These are phyloP conservation scores for Hippocampus zosterae DNA, from an alignment of 2,113 vertebrate species.

Conservation along the genomic window DNA sequence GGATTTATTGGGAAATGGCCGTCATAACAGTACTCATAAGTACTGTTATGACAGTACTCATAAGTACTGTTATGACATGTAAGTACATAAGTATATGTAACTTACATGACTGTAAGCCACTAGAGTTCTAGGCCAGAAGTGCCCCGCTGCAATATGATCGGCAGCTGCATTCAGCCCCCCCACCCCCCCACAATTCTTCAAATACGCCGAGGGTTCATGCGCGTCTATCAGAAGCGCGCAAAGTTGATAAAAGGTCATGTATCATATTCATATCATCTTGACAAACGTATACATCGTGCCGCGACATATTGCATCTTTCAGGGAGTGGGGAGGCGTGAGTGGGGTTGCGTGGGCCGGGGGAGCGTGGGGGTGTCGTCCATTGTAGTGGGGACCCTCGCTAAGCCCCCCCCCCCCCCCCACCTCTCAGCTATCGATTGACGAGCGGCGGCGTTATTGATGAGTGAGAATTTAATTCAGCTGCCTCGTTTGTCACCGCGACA, in stretches of 20 bases:
- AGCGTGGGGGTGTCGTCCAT: slow-evolving; percentile 57
- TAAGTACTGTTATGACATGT: no score
- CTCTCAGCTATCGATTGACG: slow-evolving; percentile 67
- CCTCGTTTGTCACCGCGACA: slow-evolving; percentile 77
- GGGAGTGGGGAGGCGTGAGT: slow-evolving; percentile 26
- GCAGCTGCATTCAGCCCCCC: no score
- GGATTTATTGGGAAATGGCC: no score
- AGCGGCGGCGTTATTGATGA: slow-evolving; percentile 73
- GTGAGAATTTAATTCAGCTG: slow-evolving; percentile 74
- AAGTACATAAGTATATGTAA: no score
- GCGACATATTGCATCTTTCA: slow-evolving; percentile 53
- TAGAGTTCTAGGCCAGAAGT: no score
- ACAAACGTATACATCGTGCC: slow-evolving; percentile 72
- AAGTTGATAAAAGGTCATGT: slow-evolving; percentile 52
- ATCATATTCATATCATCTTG: slow-evolving; percentile 69
- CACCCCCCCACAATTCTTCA: no score
- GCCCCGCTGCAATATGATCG: no score
- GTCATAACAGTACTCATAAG: no score
- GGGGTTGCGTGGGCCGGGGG: background rate
- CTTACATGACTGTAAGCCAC: no score
- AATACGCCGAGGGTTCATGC: no score
- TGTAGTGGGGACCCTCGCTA: slow-evolving; percentile 67
- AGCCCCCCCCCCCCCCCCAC: slow-evolving; percentile 38
- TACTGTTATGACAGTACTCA: no score
- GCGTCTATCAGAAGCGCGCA: no score